phyloP scores from a whole-genome alignment of 2,888 invertebrate genomes.

The Synergus laeviventris region DNA sequence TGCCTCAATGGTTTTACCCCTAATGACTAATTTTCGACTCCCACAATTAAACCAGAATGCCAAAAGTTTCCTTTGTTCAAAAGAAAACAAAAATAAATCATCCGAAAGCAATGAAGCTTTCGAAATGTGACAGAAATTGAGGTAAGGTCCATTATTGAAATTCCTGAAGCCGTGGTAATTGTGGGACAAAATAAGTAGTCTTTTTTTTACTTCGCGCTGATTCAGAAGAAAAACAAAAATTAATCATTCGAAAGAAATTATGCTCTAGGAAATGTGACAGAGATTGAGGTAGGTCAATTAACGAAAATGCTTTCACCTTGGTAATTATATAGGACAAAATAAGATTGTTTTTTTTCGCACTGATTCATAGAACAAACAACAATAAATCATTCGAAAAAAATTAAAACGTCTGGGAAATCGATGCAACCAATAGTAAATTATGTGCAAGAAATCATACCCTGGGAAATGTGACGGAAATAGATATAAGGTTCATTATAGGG shows the following conservation, averaged over 20 bases:
- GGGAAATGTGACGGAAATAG: background rate
- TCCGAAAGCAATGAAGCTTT: constrained; percentile 57
- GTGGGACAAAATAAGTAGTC: background rate
- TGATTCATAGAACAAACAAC: constrained; percentile 38
- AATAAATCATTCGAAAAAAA: constrained; percentile 62
- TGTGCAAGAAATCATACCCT: background rate
- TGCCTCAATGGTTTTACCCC: constrained; percentile 45
- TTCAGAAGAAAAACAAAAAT: constrained; percentile 48
- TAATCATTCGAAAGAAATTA: constrained; percentile 65
- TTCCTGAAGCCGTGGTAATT: background rate
- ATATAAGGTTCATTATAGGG: background rate
- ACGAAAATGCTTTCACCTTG: background rate
- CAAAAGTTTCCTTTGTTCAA: constrained; percentile 10
- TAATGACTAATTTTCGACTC: constrained; percentile 37
- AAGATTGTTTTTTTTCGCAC: background rate
- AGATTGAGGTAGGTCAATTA: background rate
- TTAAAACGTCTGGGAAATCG: background rate
- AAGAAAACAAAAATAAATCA: constrained; percentile 62
- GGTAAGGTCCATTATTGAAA: background rate
- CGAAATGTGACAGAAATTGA: background rate
- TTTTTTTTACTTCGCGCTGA: background rate
- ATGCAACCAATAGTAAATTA: background rate
- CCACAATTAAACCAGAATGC: constrained; percentile 20
- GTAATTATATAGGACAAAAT: background rate
- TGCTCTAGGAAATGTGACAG: background rate